Evolutionary conservation across 2,888 invertebrate species (phyloP).

Genomic region (Diaprepes abbreviatus): DNA sequence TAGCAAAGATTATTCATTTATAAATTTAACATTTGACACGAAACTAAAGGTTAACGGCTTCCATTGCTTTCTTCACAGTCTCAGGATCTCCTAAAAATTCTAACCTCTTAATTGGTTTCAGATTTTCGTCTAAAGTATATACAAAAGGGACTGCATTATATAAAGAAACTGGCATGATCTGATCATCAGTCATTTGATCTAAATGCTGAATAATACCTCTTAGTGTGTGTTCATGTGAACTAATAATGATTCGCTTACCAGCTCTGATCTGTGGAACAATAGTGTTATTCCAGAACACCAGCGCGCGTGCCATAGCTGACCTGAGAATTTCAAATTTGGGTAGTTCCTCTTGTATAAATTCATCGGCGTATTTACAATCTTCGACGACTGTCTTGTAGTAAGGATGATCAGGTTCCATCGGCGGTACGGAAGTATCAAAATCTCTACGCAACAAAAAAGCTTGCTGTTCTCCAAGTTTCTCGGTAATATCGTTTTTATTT

Average conservation of each 20-base stretch:
- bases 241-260: slow-evolving; percentile 85
- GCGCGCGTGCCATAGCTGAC: slow-evolving; percentile 85
- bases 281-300: slow-evolving; percentile 91
- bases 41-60: no score
- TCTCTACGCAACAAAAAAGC: slow-evolving; percentile 91
- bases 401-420: slow-evolving; percentile 84
- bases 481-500: slow-evolving; percentile 77
- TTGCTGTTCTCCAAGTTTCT: slow-evolving; percentile 77
- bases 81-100: slow-evolving; percentile 81
- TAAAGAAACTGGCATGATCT: slow-evolving; percentile 81
- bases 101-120: slow-evolving; percentile 79
- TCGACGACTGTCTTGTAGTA: slow-evolving; percentile 85
- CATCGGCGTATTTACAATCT: slow-evolving; percentile 78
- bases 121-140: slow-evolving; percentile 79
- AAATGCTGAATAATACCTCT: slow-evolving; percentile 89
- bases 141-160: slow-evolving; percentile 87
- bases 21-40: no score
- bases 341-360: slow-evolving; percentile 82
- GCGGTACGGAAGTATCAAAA: slow-evolving; percentile 87
- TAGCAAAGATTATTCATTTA: no score
- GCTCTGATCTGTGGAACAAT: slow-evolving; percentile 89
- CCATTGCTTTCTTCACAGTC: no score
- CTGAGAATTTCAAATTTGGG: slow-evolving; percentile 89
- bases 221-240: slow-evolving; percentile 91
- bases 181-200: slow-evolving; percentile 74